These are phyloP conservation scores for Smutsia temminckii DNA, from an alignment of 2,797 vertebrate genomes.

Conservation along the genomic window DNA sequence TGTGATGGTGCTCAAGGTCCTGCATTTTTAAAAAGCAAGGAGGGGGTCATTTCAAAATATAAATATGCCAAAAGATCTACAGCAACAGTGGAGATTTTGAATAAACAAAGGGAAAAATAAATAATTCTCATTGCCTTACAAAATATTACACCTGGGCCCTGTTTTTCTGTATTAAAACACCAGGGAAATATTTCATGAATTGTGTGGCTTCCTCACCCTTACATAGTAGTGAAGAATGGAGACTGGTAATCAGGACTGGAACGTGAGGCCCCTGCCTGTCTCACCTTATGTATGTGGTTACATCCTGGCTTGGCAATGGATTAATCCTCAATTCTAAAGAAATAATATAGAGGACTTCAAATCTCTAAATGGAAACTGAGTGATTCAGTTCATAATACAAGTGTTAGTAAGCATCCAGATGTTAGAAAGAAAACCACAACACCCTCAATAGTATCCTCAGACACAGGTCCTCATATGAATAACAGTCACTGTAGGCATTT, in stretches of 20 bases:
- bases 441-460: neutral
- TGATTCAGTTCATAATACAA: neutral
- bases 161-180: neutral
- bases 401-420: neutral
- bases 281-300: neutral
- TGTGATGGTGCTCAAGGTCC: slow-evolving; percentile 25
- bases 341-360: neutral
- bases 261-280: neutral
- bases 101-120: neutral
- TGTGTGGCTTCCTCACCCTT: neutral
- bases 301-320: neutral
- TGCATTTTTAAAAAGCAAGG: slow-evolving; percentile 14
- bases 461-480: neutral
- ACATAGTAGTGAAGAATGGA: neutral
- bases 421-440: neutral
- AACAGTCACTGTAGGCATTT: neutral
- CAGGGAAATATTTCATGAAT: neutral
- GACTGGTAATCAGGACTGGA: neutral
- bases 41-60: neutral
- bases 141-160: neutral
- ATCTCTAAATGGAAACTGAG: neutral
- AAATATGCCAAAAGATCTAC: slow-evolving; percentile 30
- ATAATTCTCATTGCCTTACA: neutral
- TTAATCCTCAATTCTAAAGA: slow-evolving; percentile 1
- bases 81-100: slow-evolving; percentile 25